These are phyloP conservation scores for Zaprionus vittiger DNA, from an alignment of 1,140 invertebrate species.

Conservation along the genomic window DNA sequence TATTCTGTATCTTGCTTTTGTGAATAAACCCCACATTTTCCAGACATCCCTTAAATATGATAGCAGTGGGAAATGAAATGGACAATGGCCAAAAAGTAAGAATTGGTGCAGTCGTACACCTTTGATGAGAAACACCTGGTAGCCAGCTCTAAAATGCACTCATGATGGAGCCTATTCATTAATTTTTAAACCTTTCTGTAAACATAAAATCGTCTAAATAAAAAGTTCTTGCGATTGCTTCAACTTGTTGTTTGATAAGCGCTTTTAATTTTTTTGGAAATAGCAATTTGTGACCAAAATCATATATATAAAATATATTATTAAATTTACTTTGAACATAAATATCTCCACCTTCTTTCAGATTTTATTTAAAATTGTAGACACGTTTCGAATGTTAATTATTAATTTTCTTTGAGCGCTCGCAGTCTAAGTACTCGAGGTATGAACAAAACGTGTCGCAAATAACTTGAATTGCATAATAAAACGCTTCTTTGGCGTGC, in stretches of 20 bases:
- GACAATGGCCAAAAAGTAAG: neutral
- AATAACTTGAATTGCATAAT: slow-evolving; percentile 81
- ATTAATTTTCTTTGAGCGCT: slow-evolving; percentile 66
- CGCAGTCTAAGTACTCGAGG: slow-evolving; percentile 19
- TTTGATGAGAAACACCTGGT: too few relatives aligned
- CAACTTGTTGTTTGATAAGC: too few relatives aligned
- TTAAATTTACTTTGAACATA: slow-evolving; percentile 31
- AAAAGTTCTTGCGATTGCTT: too few relatives aligned
- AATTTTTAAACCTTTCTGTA: too few relatives aligned
- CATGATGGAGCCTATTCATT: too few relatives aligned
- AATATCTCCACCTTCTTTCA: slow-evolving; percentile 9
- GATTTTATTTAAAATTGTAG: slow-evolving; percentile 59
- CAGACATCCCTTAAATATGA: slow-evolving; percentile 1
- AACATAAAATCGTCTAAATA: too few relatives aligned
- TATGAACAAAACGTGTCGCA: slow-evolving; percentile 50
- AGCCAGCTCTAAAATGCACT: too few relatives aligned
- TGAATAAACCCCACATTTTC: slow-evolving; percentile 12
- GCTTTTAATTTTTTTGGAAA: too few relatives aligned
- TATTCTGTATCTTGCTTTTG: neutral
- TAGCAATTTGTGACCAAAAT: slow-evolving; percentile 9
- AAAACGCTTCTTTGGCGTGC: slow-evolving; percentile 65
- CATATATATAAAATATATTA: slow-evolving; percentile 22
- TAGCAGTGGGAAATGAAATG: neutral
- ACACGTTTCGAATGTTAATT: slow-evolving; percentile 71
- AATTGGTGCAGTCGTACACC: too few relatives aligned